Evolutionary conservation across 2,113 vertebrate species (phyloP), one percentile per base, ranked within the genome.

Genomic region (Crotophaga sulcirostris): DNA sequence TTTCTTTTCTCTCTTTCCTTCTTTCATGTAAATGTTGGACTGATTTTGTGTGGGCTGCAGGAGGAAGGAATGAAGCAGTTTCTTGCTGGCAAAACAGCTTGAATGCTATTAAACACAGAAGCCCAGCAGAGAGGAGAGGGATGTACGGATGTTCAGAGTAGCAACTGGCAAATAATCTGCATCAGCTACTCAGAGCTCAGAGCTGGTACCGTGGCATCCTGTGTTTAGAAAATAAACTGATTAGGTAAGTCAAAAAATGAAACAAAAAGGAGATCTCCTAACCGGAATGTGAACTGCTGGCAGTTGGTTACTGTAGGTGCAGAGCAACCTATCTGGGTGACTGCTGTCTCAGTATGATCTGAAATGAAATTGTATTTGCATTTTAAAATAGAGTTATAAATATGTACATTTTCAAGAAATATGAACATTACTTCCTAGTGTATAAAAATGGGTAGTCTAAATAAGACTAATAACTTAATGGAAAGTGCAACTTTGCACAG

Each of bases 21-120:
- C 15, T 83, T 87, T 87, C 16, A 3, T 44, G 36, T 16, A 21
- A n/a, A 4, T 2, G 16, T 31, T 81, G 73, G 84, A 2, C 29
- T 16, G 21, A 19, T 7, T 69, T 55, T 86, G 76, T 2, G 40
- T 17, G 40, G 54, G 76, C 76, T 62, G 80, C 11, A 6, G 62
- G 49, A 69, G 64, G 60, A 38, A 69, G 72, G 73, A 31, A 16
- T 7, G 42, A 38, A 72, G 78, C n/a, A 38, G 34, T 16, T 52
- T 54, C 68, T 81, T 73, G 59, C 73, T 88, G 89, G 47, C 47
- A 58, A 58, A 78, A 52, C 75, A 90, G 78, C 66, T 49, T 68
- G 86, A 79, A 16, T 0, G 14, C 66, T 42, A 14, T 24, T 38
- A 10, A 72, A 49, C 16, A 59, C 52, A 84, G 82, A 13, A 76